These are phyloP conservation scores for Lasiommata megera DNA, from an alignment of 2,888 invertebrate species.

Conservation along the genomic window DNA sequence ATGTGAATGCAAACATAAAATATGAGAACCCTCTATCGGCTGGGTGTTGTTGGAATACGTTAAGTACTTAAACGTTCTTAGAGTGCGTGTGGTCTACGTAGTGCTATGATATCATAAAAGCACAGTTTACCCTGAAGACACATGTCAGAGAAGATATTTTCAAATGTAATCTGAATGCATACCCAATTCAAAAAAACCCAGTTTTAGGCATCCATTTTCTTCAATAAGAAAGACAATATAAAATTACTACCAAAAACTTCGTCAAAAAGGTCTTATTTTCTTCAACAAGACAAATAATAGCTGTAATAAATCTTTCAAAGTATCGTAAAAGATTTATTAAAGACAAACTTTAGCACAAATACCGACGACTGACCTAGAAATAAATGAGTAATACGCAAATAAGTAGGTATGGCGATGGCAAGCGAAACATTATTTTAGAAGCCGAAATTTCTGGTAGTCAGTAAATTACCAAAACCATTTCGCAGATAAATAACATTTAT, in stretches of 20 bases:
- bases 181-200: no score
- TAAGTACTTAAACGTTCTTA: no score
- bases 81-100: no score
- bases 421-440: not conserved
- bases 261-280: not conserved
- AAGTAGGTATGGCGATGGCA: not conserved
- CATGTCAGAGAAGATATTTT: no score
- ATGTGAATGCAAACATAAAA: no score
- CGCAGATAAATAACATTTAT: not conserved
- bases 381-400: not conserved
- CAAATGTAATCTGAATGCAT: no score
- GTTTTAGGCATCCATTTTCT: not conserved
- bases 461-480: slow-evolving; percentile 7
- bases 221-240: not conserved
- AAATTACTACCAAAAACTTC: not conserved
- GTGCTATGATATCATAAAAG: no score
- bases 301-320: not conserved
- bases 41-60: no score
- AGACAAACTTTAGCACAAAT: not conserved
- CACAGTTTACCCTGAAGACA: no score
- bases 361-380: not conserved
- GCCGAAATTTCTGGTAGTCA: not conserved
- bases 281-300: not conserved
- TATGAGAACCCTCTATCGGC: no score
- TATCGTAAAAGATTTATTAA: not conserved